phyloP scores from a whole-genome alignment of 64 coral and sea anemone species.

The Pachyseris speciosa region DNA sequence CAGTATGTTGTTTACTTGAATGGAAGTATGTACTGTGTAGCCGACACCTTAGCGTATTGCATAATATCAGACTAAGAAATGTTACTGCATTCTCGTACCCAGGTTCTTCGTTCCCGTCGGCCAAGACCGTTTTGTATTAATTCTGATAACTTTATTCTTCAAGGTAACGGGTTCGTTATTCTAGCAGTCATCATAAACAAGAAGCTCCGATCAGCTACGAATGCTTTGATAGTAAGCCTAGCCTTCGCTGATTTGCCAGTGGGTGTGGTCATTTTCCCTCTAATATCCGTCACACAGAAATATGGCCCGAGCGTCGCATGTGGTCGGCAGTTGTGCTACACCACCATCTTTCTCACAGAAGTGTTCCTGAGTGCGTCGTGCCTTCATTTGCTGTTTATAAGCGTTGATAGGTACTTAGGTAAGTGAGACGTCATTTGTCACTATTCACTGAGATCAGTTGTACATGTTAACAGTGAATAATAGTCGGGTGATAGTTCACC shows the following conservation, averaged over 20 bases:
- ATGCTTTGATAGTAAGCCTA: slow-evolving; percentile 74
- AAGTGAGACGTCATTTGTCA: not conserved
- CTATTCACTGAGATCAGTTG: too few species aligned
- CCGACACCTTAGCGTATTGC: too few species aligned
- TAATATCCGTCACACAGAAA: slow-evolving; percentile 72
- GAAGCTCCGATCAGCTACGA: slow-evolving; percentile 66
- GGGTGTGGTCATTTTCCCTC: slow-evolving; percentile 73
- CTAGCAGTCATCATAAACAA: slow-evolving; percentile 49
- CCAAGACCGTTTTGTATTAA: too few species aligned
- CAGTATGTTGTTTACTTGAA: too few species aligned
- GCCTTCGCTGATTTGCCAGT: slow-evolving; percentile 83
- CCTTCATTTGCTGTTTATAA: slow-evolving; percentile 86
- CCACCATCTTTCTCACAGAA: slow-evolving; percentile 79
- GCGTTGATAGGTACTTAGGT: slow-evolving; percentile 73
- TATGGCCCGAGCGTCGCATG: slow-evolving; percentile 60
- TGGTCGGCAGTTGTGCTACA: slow-evolving; percentile 65
- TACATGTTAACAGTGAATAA: too few species aligned
- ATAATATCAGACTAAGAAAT: too few species aligned
- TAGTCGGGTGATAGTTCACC: too few species aligned
- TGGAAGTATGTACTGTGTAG: too few species aligned
- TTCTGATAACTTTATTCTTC: not conserved
- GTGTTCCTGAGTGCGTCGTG: slow-evolving; percentile 87
- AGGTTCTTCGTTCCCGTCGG: too few species aligned
- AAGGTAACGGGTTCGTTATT: slow-evolving; percentile 81
- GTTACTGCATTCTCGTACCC: too few species aligned